Base-by-base conservation (phyloP, 2,888 invertebrate genomes). In the Rhingia campestris region DNA sequence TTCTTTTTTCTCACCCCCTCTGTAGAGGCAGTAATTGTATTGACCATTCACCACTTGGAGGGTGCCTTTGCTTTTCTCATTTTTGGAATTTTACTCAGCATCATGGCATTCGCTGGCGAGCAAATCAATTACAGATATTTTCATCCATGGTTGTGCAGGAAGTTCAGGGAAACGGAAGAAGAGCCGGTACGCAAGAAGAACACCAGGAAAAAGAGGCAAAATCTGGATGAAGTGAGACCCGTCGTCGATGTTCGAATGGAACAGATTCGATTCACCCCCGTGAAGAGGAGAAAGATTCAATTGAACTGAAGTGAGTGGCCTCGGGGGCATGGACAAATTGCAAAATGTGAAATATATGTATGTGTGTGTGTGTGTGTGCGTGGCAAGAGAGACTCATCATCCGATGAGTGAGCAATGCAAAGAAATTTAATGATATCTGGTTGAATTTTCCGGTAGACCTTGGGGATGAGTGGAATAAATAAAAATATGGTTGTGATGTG, bases 31-130 rank as follows among this genome's bases (percentile, higher is more conserved):
- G 88, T 90, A 0, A 91, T 90, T 64, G 90, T 93, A 4, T 86
- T 94, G 33, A 92, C 93, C 9, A 86, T 92, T 1, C 88, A 91
- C 51, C 93, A 93, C 87, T 88, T 94, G 33, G 91, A 92, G 87
- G 93, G 93, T 0, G 93, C 94, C 0, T 94, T 94, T 86, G 88
- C 91, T 7, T 90, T 92, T 6, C 88, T 94, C 5, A 86, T 89
- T 7, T 82, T 92, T 3, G 94, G 94, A 0, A 89, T 91, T 9
- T 75, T 90, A 4, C 87, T 90, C n/a, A 92, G 93, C 37, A 86
- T 87, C 0, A n/a, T 92, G 9, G 88, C 88, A 4, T 88, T 93
- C 79, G 10, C 87, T 0, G 87, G 80, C 0, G 92, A 92, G 86
- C 74, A 70, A 66, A 74, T 84, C 74, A 80, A 84, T 80, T 80